Evolutionary conservation across 1,140 invertebrate genomes (phyloP).

Genomic region (Parasteatoda tepidariorum): DNA sequence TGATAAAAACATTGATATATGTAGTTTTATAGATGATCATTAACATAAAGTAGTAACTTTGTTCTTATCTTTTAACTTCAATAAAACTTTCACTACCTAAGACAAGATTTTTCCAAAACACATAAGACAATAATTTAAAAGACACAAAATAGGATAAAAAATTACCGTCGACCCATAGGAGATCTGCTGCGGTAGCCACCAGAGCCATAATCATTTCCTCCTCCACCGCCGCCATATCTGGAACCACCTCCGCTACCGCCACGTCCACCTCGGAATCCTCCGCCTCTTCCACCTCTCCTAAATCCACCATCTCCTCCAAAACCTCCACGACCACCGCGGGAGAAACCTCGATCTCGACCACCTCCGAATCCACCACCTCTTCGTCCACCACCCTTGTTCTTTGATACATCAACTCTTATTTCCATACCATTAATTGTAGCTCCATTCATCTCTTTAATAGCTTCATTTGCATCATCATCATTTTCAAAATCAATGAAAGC

Average conservation of each 20-base stretch:
- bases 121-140: not conserved
- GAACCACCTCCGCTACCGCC: not conserved
- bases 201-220: slow-evolving; percentile 2
- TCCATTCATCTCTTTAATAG: slow-evolving; percentile 71
- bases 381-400: slow-evolving; percentile 55
- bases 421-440: slow-evolving; percentile 53
- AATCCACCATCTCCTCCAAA: not conserved
- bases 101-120: not conserved
- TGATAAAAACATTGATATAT: not conserved
- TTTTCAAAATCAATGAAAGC: slow-evolving; percentile 76
- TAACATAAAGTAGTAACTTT: not conserved
- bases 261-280: not conserved
- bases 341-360: not conserved
- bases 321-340: not conserved
- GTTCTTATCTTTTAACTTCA: too few species aligned
- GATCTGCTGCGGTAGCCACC: slow-evolving; percentile 13
- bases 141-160: not conserved
- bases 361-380: not conserved
- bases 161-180: not conserved
- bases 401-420: slow-evolving; percentile 62
- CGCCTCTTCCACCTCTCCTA: not conserved
- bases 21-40: not conserved
- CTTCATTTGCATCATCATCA: slow-evolving; percentile 73
- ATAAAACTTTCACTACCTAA: too few species aligned
- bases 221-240: not conserved